A percentile compares a stretch with the other conserved stretches of the same genome.
Evolutionary conservation across 2,888 invertebrate species (phyloP).

Genomic region (Chalcis sispes): DNA sequence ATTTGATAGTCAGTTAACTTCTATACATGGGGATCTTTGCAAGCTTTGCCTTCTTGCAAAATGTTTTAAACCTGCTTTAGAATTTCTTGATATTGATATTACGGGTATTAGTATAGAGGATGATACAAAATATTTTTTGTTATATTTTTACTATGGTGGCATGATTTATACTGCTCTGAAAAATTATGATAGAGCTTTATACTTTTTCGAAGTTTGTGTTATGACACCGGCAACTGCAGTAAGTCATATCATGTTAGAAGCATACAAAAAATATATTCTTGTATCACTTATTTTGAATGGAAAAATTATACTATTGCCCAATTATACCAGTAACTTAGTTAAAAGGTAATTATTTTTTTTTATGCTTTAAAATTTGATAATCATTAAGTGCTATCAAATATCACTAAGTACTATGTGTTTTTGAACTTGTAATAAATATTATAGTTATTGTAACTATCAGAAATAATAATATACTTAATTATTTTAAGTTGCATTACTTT

Average conservation of each 20-base stretch:
- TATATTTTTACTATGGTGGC: constrained; percentile 98
- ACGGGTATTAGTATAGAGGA: constrained; percentile 94
- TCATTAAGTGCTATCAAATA: too few relatives aligned
- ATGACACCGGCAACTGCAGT: constrained; percentile 96
- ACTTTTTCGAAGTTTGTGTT: constrained; percentile 96
- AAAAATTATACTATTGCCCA: constrained; percentile 89
- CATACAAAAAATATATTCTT: constrained; percentile 97
- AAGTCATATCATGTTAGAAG: constrained; percentile 97
- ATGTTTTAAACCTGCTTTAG: constrained; percentile 93
- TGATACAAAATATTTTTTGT: constrained; percentile 92
- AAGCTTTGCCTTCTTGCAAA: constrained; percentile 94
- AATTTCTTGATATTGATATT: constrained; percentile 92
- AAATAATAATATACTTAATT: not conserved
- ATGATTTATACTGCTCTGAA: constrained; percentile 97
- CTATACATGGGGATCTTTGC: constrained; percentile 95
- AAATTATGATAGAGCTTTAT: constrained; percentile 93
- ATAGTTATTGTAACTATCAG: not conserved
- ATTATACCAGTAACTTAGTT: constrained; percentile 94
- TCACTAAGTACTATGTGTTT: not conserved
- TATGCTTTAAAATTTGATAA: not conserved
- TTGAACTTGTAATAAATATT: not conserved
- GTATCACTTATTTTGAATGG: constrained; percentile 94
- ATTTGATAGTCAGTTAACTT: constrained; percentile 92
- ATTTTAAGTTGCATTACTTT: not conserved
- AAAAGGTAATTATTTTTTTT: constrained; percentile 71